phyloP scores from a whole-genome alignment of 2,797 vertebrate genomes.

The Pelodytes ibericus region DNA sequence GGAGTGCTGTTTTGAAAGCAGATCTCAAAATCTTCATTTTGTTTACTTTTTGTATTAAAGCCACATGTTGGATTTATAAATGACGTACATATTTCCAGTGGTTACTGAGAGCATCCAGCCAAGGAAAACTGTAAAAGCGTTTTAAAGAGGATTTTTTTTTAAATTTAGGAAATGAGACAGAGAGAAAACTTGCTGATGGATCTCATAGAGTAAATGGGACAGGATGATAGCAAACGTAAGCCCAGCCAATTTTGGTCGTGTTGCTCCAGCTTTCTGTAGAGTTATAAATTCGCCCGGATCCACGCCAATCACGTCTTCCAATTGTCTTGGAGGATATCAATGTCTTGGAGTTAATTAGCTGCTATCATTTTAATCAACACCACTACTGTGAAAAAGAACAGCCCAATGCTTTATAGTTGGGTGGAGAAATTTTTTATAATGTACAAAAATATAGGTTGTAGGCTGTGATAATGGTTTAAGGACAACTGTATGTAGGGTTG shows the following conservation, averaged over 20 bases:
- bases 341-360: conserved; percentile 1
- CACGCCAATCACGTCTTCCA: not conserved
- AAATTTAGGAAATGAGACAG: not conserved
- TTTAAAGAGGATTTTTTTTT: not conserved
- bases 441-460: not conserved
- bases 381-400: not conserved
- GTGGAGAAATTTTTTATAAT: not conserved
- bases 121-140: not conserved
- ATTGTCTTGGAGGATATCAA: not conserved
- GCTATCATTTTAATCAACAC: conserved; percentile 4
- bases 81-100: conserved; percentile 18
- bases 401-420: not conserved
- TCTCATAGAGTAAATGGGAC: not conserved
- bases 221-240: not conserved
- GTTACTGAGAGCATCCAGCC: conserved; percentile 4
- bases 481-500: no score
- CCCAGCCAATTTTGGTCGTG: not conserved
- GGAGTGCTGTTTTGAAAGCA: not conserved
- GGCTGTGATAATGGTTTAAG: no score
- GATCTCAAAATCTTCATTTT: conserved; percentile 18
- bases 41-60: conserved; percentile 22
- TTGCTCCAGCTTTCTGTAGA: not conserved
- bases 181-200: not conserved
- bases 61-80: conserved; percentile 32
- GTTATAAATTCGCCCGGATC: not conserved